Evolutionary conservation across 2,113 vertebrate species (phyloP).

Genomic region (Gasterosteus aculeatus): DNA sequence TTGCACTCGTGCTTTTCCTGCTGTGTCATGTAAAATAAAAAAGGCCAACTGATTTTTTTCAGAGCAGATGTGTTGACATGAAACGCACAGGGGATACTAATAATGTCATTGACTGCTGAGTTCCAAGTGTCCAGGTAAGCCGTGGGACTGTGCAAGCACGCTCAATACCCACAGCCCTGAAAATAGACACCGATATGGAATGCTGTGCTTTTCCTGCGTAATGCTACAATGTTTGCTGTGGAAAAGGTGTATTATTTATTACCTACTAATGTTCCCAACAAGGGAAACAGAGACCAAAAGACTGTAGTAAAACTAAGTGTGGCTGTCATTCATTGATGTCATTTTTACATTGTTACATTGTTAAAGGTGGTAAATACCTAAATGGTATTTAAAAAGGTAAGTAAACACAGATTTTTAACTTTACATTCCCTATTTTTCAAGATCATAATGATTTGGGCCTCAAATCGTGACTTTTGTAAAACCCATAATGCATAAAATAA

Average conservation of each 20-base stretch:
- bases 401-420: not conserved
- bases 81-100: not conserved
- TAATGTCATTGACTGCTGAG: not conserved
- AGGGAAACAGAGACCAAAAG: not conserved
- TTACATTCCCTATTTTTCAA: constrained; percentile 14
- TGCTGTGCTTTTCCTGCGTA: not conserved
- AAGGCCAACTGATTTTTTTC: not conserved
- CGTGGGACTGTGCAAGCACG: too few species aligned
- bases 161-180: not conserved
- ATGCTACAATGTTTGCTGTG: not conserved
- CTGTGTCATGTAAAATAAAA: not conserved
- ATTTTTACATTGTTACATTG: not conserved
- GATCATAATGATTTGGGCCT: constrained; percentile 10
- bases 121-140: not conserved
- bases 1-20: not conserved
- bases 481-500: constrained; percentile 34
- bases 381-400: not conserved
- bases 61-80: not conserved
- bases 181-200: not conserved
- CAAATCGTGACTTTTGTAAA: constrained; percentile 6
- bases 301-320: too few species aligned
- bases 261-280: not conserved
- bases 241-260: not conserved
- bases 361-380: not conserved
- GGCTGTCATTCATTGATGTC: not conserved